Conservation (phyloP, 2,888 invertebrate genomes). For the Leptura quadrifasciata region DNA sequence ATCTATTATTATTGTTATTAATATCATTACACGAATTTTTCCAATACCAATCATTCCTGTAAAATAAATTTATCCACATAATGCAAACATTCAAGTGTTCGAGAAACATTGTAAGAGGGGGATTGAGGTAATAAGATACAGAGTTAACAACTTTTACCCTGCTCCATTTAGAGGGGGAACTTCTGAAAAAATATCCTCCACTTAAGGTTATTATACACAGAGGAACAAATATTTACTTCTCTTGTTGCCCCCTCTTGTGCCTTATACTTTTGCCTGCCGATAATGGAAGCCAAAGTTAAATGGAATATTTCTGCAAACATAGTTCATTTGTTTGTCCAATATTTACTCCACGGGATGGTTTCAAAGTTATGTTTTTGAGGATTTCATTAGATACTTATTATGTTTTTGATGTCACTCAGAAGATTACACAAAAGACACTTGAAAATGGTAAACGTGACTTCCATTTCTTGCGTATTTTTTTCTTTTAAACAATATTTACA, state of each 20-base stretch:
- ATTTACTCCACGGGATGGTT: too few relatives aligned
- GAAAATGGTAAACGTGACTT: too few relatives aligned
- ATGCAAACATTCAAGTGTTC: too few relatives aligned
- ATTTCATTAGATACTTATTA: too few relatives aligned
- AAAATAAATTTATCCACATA: neutral
- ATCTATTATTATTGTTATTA: too few relatives aligned
- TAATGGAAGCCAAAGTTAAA: neutral
- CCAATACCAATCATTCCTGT: neutral
- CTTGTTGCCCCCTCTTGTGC: neutral
- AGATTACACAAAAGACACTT: too few relatives aligned
- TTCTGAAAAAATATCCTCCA: constrained; percentile 14
- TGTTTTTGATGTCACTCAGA: too few relatives aligned
- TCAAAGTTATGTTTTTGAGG: too few relatives aligned
- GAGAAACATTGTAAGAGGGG: neutral
- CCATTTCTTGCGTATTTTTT: too few relatives aligned
- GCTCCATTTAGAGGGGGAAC: neutral
- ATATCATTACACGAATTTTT: too few relatives aligned
- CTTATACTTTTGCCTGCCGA: neutral
- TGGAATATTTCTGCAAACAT: neutral
- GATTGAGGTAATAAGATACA: neutral
- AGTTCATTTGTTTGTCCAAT: too few relatives aligned
- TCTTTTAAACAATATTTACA: too few relatives aligned
- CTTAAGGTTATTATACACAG: constrained; percentile 12
- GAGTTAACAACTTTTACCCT: neutral
- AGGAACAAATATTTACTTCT: constrained; percentile 7